Conservation (phyloP, 1,140 invertebrate species). For the Holcopasites calliopsidis region DNA sequence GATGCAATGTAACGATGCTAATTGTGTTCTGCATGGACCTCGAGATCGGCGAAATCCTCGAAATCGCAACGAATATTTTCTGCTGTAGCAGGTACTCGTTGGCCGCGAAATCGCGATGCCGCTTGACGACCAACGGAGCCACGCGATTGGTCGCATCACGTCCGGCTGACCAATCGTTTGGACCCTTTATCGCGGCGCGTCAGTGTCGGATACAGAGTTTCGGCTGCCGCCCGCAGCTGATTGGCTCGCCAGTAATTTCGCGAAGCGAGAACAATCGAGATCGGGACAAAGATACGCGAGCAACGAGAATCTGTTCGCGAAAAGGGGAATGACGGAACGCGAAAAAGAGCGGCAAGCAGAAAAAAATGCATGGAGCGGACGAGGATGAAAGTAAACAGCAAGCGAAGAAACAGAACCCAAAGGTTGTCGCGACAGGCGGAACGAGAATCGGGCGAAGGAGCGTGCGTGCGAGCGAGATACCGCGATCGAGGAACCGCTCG, state of each 20-base stretch:
- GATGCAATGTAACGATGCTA: too few species aligned
- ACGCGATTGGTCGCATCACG: conserved; percentile 27
- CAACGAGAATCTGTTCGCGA: background rate
- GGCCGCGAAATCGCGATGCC: conserved; percentile 1
- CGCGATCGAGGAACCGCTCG: background rate
- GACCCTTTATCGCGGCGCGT: conserved; percentile 19
- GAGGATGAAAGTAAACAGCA: conserved; percentile 10
- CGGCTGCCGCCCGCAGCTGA: conserved; percentile 19
- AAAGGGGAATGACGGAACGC: conserved; percentile 2
- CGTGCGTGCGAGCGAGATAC: background rate
- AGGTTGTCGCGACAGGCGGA: background rate
- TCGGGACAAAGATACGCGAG: conserved; percentile 5
- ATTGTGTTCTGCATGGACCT: too few species aligned
- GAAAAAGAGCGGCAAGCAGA: background rate
- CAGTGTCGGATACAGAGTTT: conserved; percentile 40
- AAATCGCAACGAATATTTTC: conserved; percentile 35
- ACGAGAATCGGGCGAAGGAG: background rate
- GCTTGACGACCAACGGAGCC: conserved; percentile 6
- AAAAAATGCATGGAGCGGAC: background rate
- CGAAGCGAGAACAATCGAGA: conserved; percentile 10
- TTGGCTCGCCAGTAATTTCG: conserved; percentile 12
- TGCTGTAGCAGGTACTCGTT: background rate
- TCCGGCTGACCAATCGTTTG: conserved; percentile 26
- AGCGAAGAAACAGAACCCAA: conserved; percentile 39
- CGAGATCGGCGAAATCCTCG: too few species aligned